Percentiles rank a stretch among this genome's conserved stretches.
phyloP scores from a whole-genome alignment of 2,113 vertebrate genomes.

The Scomber japonicus region DNA sequence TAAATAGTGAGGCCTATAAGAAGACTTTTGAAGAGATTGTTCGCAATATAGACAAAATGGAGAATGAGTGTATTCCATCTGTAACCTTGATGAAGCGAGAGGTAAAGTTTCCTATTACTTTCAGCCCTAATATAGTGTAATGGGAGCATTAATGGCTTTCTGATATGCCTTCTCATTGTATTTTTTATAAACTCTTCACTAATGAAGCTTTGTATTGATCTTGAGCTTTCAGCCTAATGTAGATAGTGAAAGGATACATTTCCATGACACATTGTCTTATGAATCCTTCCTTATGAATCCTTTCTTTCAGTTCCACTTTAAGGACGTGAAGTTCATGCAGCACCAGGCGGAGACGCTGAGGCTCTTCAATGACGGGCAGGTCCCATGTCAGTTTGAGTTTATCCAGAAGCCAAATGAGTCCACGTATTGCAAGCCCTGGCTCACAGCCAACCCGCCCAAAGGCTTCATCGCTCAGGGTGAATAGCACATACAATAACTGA shows the following conservation, averaged over 20 bases:
- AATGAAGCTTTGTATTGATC: constrained; percentile 31
- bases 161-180: neutral
- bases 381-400: constrained; percentile 97
- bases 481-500: constrained; percentile 21
- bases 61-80: constrained; percentile 97
- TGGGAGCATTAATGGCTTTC: neutral
- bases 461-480: constrained; percentile 94
- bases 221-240: neutral
- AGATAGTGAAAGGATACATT: constrained; percentile 16
- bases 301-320: constrained; percentile 89
- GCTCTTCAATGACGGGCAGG: constrained; percentile 91
- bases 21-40: constrained; percentile 95
- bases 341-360: constrained; percentile 88
- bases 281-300: neutral
- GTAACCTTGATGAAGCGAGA: constrained; percentile 90
- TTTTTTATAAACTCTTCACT: neutral
- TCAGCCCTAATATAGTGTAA: neutral
- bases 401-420: constrained; percentile 93
- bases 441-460: constrained; percentile 90
- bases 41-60: constrained; percentile 94
- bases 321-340: constrained; percentile 95
- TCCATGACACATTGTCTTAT: neutral
- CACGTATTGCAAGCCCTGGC: constrained; percentile 94
- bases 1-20: constrained; percentile 90
- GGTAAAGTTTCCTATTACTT: constrained; percentile 78